Conservation (phyloP, 2,113 vertebrate species). For the Nibea albiflora region DNA sequence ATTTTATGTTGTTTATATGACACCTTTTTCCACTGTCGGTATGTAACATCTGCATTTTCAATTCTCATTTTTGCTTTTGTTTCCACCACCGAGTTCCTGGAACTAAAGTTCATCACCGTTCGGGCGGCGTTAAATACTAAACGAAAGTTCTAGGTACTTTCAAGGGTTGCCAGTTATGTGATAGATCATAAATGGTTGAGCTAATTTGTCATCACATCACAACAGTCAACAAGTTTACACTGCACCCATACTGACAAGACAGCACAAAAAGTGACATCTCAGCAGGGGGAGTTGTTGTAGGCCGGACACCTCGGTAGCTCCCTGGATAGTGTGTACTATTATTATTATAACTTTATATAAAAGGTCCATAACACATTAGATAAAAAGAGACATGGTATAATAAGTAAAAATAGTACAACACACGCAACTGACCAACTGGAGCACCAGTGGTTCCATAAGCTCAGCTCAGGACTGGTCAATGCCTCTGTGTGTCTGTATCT, state of each 20-base stretch:
- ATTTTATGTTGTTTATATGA: too few species aligned
- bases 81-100: conserved; percentile 4
- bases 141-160: conserved; percentile 8
- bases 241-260: neutral
- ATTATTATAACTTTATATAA: too few species aligned
- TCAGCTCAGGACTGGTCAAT: too few species aligned
- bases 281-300: too few species aligned
- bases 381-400: too few species aligned
- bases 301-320: too few species aligned
- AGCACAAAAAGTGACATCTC: neutral
- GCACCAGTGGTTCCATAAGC: too few species aligned
- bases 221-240: neutral
- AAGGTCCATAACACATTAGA: too few species aligned
- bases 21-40: neutral
- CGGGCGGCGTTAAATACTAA: neutral
- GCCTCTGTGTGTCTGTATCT: too few species aligned
- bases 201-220: conserved; percentile 10
- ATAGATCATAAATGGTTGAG: neutral
- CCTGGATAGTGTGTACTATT: too few species aligned
- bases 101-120: neutral
- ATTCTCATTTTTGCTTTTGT: neutral
- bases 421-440: too few species aligned
- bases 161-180: neutral
- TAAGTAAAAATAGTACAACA: too few species aligned
- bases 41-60: neutral